phyloP scores from a whole-genome alignment of 2,888 invertebrate species.

The Nebria salina region DNA sequence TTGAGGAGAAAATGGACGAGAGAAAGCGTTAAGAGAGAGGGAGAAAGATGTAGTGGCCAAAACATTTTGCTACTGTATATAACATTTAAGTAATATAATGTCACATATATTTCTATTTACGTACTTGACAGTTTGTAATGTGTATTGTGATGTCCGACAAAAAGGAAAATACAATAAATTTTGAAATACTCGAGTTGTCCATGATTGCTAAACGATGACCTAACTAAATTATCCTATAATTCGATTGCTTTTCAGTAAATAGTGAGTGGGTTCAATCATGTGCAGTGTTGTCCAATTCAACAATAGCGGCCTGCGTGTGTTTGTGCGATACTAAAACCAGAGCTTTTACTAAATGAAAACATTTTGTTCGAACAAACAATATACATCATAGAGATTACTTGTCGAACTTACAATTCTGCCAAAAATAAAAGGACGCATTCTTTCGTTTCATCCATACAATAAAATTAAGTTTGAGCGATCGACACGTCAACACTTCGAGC shows the following conservation, averaged over 20 bases:
- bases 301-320: conserved; percentile 20
- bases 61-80: conserved; percentile 47
- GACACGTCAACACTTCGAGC: neutral
- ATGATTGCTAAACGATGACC: neutral
- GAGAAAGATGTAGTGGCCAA: conserved; percentile 38
- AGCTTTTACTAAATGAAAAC: conserved; percentile 46
- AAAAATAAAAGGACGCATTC: conserved; percentile 38
- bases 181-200: conserved; percentile 36
- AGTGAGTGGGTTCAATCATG: conserved; percentile 3
- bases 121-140: conserved; percentile 47
- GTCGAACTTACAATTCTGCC: conserved; percentile 38
- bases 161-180: conserved; percentile 47
- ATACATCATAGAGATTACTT: conserved; percentile 43
- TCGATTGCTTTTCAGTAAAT: neutral
- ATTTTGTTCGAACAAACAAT: conserved; percentile 42
- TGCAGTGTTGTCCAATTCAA: conserved; percentile 33
- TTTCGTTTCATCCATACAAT: conserved; percentile 9
- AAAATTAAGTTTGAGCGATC: conserved; percentile 8
- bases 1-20: conserved; percentile 8
- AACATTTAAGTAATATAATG: conserved; percentile 45
- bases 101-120: conserved; percentile 48
- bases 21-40: conserved; percentile 24
- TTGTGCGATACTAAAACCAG: conserved; percentile 39
- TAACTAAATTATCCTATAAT: conserved; percentile 1
- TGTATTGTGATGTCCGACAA: conserved; percentile 47